A percentile compares a stretch with the other conserved stretches of the same genome.
Conservation (phyloP, 2,113 vertebrate genomes). For the Opisthocomus hoazin region DNA sequence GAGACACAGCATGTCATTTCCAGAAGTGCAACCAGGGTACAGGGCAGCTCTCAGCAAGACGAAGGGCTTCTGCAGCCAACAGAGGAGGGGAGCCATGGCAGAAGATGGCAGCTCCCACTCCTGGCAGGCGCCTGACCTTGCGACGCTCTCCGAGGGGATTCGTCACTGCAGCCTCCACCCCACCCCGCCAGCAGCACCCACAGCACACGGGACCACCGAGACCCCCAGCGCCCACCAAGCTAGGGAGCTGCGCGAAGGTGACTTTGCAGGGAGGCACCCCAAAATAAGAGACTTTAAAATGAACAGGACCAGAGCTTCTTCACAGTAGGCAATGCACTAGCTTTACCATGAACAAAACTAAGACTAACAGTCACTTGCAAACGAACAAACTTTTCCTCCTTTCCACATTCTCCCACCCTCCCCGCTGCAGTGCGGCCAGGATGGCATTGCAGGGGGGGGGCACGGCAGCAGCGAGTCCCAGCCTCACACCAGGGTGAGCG, state of each 20-base stretch:
- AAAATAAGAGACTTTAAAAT: not conserved
- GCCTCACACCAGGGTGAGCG: rapidly evolving
- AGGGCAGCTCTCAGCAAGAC: not conserved
- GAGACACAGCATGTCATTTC: not conserved
- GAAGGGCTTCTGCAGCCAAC: not conserved
- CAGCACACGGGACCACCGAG: not conserved
- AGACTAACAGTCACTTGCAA: slow-evolving; percentile 39
- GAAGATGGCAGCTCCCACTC: slow-evolving; percentile 52
- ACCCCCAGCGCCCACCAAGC: not conserved
- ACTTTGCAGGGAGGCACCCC: not conserved
- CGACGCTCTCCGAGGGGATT: slow-evolving; percentile 33
- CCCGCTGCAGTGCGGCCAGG: not conserved
- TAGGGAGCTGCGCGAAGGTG: not conserved
- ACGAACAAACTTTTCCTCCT: slow-evolving; percentile 39
- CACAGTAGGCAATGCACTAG: slow-evolving; percentile 5
- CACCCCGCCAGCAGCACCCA: not conserved
- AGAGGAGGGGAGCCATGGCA: not conserved
- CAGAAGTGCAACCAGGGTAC: slow-evolving; percentile 15
- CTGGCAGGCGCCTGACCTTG: slow-evolving; percentile 43
- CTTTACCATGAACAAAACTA: slow-evolving; percentile 12
- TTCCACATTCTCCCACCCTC: not conserved
- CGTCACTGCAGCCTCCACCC: not conserved
- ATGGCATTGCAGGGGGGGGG: not conserved
- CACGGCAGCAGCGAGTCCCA: not conserved
- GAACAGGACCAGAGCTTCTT: slow-evolving; percentile 15